Base-by-base conservation (phyloP, 2,888 invertebrate genomes). In the Baronia brevicornis region DNA sequence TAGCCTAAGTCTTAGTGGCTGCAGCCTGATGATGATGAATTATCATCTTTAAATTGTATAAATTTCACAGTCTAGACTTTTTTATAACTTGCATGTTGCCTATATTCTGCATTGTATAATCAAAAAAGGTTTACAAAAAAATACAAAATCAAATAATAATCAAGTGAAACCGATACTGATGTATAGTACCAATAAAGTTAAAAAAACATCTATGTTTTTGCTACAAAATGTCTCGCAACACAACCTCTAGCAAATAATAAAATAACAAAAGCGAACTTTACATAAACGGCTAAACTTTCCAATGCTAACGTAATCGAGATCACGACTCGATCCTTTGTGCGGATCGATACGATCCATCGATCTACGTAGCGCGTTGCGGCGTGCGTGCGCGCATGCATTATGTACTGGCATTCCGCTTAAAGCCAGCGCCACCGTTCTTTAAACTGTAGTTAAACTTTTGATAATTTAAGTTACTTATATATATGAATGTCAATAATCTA, bases 261-360 rank as follows among this genome's bases (percentile, higher is more conserved):
- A 54, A 55, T 49, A 64, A 63, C 51, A 62, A 61, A 60, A 53
- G 58, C 39, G 46, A 33, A 51, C 54, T 56, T 73, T 69, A 71
- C 72, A 66, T 69, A 72, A 70, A 73, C 68, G 55, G 61, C 55
- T 48, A 61, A 58, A 64, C 62, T 67, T 71, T 71, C 67, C 48
- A 67, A 67, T 60, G 54, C 45, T 55, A 63, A 60, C 65, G 70
- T 70, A 77, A 78, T 74, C 69, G 71, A 70, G 77, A 79, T 79
- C 80, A 78, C 77, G 79, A 79, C 67, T 71, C 57, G 69, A 73
- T 71, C 67, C 73, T 71, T 73, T 71, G 72, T 72, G 62, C 59
- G 60, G 67, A 71, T 77, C 74, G 75, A 77, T 74, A 72, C 72
- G 68, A 77, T 73, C 74, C 71, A 73, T 79, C 80, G 77, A 79